Evolutionary conservation across 2,888 invertebrate species (phyloP), one percentile per base, ranked within the genome.

Genomic region (Phoenoteleia sp.): DNA sequence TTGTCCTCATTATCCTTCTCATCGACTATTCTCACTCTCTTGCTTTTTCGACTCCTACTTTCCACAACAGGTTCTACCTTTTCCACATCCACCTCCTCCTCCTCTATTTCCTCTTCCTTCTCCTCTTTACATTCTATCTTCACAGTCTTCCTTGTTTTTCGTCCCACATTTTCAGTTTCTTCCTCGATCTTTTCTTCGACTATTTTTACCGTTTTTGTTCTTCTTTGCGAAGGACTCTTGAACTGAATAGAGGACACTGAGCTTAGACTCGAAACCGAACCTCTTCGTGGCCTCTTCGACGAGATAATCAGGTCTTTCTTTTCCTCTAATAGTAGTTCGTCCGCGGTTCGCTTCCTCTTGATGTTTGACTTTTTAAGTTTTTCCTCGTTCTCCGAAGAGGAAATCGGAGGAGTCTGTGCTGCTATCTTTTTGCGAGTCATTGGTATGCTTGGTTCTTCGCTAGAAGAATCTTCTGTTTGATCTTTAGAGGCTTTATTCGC

Each of bases 371-470:
- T n/a, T 9, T 25, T 54, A 3, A 17, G 0, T 19, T 39, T 62
- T 23, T 45, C 49, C 0, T 64, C 75, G 17, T 54, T 39, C 21
- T 66, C 66, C 0, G 76, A 76, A 2, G 58, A 36, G 0, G 54
- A 54, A 5, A 27, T 19, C 7, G 3, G 5, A n/a, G 25, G 7
- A 0, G 23, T 2, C 21, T 9, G 4, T n/a, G n/a, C n/a, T n/a
- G n/a, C n/a, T n/a, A n/a, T n/a, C 13, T 13, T 62, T 39, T 21
- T 60, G 3, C 36, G 33, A 42, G 19, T 29, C 23, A 23, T 25
- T 9, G 56, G 7, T 21, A 21, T 29, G n/a, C 25, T n/a, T 5
- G 49, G 15, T 52, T 75, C 75, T 75, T 64, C 75, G 13, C 52
- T 54, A 2, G 47, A 58, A 2, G 56, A 42, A 1, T 39, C 23